Evolutionary conservation across 1,140 invertebrate species (phyloP).

Genomic region (Caerostris extrusa): DNA sequence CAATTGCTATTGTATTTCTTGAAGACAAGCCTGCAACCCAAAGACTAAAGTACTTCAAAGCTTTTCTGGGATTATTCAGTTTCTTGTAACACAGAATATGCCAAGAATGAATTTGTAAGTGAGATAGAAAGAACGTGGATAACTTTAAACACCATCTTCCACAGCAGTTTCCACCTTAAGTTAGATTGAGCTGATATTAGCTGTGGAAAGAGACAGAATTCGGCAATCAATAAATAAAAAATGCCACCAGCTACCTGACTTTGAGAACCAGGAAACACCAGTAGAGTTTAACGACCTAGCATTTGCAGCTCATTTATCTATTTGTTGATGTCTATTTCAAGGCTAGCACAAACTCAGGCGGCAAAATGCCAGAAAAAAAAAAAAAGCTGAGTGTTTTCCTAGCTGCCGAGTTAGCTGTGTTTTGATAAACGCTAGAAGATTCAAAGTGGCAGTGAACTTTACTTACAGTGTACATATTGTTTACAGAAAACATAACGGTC

Average conservation of each 20-base stretch:
- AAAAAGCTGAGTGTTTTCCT: constrained; percentile 50
- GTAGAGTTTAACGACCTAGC: constrained; percentile 57
- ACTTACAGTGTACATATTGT: background rate
- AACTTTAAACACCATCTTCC: background rate
- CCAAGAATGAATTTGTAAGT: background rate
- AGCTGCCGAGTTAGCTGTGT: constrained; percentile 16
- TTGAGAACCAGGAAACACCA: constrained; percentile 62
- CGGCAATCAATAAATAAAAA: constrained; percentile 67
- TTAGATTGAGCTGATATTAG: background rate
- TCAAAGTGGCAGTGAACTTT: constrained; percentile 60
- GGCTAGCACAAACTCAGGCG: constrained; percentile 53
- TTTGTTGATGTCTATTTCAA: constrained; percentile 75
- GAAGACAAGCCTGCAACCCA: background rate
- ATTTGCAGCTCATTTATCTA: constrained; percentile 43
- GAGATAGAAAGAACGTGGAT: background rate
- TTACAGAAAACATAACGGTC: constrained; percentile 38
- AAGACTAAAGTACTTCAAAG: background rate
- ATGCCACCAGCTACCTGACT: constrained; percentile 42
- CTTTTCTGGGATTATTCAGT: background rate
- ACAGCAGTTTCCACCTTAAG: background rate
- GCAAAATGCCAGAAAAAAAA: constrained; percentile 63
- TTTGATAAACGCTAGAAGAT: constrained; percentile 18
- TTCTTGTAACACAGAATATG: constrained; percentile 14
- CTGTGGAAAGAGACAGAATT: background rate
- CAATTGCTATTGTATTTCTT: background rate